Percentiles rank a stretch among this genome's conserved stretches.
phyloP scores from a whole-genome alignment of 2,888 invertebrate genomes.

The Orthosia incerta region DNA sequence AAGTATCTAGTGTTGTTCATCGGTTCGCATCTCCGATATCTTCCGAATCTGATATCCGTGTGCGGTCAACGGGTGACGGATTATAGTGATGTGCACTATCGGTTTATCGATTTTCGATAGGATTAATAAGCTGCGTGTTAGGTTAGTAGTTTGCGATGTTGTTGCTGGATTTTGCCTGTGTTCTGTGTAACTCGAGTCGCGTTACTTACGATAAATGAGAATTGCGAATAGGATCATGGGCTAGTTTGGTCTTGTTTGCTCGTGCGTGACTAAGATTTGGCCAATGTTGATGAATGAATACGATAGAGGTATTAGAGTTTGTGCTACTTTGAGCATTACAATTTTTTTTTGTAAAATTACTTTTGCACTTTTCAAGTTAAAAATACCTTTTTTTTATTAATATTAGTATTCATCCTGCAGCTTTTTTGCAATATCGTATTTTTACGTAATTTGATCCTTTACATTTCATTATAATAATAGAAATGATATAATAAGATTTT shows the following conservation, averaged over 20 bases:
- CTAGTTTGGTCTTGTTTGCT: slow-evolving; percentile 1
- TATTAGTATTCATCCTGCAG: neutral
- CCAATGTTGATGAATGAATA: neutral
- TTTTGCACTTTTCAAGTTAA: neutral
- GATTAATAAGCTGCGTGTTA: too few species aligned
- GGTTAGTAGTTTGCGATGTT: slow-evolving; percentile 43
- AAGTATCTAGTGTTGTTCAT: too few species aligned
- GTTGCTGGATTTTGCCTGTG: slow-evolving; percentile 44
- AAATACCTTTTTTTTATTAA: neutral
- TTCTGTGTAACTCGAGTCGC: slow-evolving; percentile 33
- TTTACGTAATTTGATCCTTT: too few species aligned
- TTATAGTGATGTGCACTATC: too few species aligned
- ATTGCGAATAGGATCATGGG: neutral
- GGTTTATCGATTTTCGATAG: slow-evolving; percentile 35
- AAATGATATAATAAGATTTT: neutral
- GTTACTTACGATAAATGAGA: slow-evolving; percentile 23
- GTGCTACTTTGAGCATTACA: too few species aligned
- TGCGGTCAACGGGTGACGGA: too few species aligned
- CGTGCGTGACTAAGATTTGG: neutral
- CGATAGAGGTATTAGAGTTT: too few species aligned
- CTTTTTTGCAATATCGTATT: neutral
- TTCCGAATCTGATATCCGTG: too few species aligned
- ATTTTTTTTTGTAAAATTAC: too few species aligned
- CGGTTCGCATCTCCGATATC: too few species aligned
- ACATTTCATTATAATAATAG: neutral